Conservation (phyloP, 2,888 invertebrate species). For the Sicus ferrugineus region DNA sequence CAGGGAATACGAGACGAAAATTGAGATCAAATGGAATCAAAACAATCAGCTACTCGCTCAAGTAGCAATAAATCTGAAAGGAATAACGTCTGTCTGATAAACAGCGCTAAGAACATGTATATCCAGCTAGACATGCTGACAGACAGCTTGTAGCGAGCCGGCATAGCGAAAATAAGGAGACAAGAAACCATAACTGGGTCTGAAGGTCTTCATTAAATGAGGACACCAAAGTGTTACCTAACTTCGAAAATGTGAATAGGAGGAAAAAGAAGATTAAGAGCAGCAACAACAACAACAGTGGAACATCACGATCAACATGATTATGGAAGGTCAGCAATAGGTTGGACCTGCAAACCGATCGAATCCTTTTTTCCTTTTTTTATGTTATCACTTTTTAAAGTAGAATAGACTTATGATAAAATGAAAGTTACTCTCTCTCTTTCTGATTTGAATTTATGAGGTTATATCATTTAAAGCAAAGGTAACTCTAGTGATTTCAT, state of each 20-base stretch:
- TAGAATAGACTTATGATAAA: not conserved
- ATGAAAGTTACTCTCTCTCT: not conserved
- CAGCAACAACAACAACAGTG: not conserved
- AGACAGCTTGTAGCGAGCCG: not conserved
- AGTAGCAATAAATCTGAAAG: conserved; percentile 30
- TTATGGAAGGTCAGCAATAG: conserved; percentile 13
- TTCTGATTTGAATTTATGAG: not conserved
- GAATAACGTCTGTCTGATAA: conserved; percentile 16
- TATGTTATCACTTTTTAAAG: not conserved
- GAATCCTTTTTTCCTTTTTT: not conserved
- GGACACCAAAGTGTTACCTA: conserved; percentile 7
- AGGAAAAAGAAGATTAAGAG: not conserved
- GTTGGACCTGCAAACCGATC: not conserved
- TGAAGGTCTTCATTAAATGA: conserved; percentile 7
- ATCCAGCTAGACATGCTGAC: conserved; percentile 8
- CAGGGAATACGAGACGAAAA: conserved; percentile 30
- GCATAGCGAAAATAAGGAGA: not conserved
- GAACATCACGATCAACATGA: not conserved
- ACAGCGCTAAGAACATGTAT: not conserved
- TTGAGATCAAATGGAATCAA: conserved; percentile 35
- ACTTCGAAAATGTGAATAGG: not conserved
- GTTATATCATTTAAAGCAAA: too few species aligned
- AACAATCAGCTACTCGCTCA: conserved; percentile 24
- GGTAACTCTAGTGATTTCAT: too few species aligned
- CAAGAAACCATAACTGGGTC: not conserved